These are phyloP conservation scores for Ectemnius cavifrons DNA, from an alignment of 2,888 invertebrate species.

Conservation along the genomic window DNA sequence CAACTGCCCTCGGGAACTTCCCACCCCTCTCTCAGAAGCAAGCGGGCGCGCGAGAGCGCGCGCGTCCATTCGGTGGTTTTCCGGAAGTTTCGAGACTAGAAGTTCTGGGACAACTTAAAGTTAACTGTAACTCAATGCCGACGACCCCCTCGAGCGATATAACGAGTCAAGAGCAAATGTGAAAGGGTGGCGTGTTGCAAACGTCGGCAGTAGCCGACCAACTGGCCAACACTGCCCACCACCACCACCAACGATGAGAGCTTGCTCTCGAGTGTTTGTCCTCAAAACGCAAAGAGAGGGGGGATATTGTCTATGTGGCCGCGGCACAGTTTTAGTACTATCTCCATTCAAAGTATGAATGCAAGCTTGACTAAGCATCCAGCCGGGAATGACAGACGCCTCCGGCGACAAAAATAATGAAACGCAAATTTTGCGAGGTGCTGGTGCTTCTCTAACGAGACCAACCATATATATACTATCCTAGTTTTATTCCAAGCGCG, in stretches of 20 bases:
- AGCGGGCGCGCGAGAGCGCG: conserved; percentile 28
- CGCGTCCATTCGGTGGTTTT: conserved; percentile 53
- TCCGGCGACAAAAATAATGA: conserved; percentile 7
- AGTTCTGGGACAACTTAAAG: conserved; percentile 60
- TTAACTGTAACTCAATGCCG: conserved; percentile 59
- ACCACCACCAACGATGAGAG: background rate
- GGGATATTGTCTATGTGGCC: conserved; percentile 3
- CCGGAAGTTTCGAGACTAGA: conserved; percentile 60
- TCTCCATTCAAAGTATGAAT: conserved; percentile 4
- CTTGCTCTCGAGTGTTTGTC: conserved; percentile 28
- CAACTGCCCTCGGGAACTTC: conserved; percentile 7
- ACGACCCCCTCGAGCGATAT: conserved; percentile 30
- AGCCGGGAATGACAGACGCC: background rate
- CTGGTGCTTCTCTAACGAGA: background rate
- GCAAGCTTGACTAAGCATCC: background rate
- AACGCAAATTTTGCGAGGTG: background rate
- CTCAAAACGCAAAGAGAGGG: conserved; percentile 30
- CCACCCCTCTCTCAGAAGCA: conserved; percentile 5
- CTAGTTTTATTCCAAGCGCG: too few relatives aligned
- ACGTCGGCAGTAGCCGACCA: conserved; percentile 6
- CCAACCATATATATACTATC: background rate
- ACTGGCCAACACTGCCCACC: conserved; percentile 18
- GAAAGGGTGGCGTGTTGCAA: conserved; percentile 38
- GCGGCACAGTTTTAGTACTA: conserved; percentile 6
- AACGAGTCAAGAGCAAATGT: conserved; percentile 48